Evolutionary conservation across 1,140 invertebrate genomes (phyloP), one percentile per base, ranked within the genome.

Genomic region (Steinernema feltiae): DNA sequence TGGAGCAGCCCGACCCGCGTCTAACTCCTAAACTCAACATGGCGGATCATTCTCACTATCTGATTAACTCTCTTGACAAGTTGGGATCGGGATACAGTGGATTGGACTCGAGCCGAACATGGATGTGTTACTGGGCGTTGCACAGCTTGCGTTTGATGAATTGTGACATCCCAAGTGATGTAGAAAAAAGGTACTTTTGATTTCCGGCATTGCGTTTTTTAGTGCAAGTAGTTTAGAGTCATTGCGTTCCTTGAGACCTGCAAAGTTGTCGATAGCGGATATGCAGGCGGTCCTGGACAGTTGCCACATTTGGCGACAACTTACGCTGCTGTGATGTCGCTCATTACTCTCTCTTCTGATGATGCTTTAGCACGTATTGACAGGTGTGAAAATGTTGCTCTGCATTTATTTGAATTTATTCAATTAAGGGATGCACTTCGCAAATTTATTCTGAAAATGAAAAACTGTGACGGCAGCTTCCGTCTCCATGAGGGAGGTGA

Each of bases 281-380:
- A 80, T 69, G 78, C 48, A 88, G 89, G 96, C 80, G 95, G 95
- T 21, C 95, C 94, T 0, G 91, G 91, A 1, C 96, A 98, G 87
- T 88, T 91, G 84, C 88, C 95, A 30, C 97, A 99, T 89, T 89
- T 99, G 70, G 97, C 96, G 0, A 91, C 95, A 30, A 98, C 96
- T 1, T 99, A 97, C 89, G 96, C 95, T 69, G 95, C 96, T 78
- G 91, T 98, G 0, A 95, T 94, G 89, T 91, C 94, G 17, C 88
- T 98, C 0, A 92, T 92, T 84, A 93, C 92, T 29, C 91, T 99
- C 80, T 92, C 92, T 48, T 94, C 91, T 18, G 89, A 91, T 86
- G 91, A 93, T 87, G 94, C 94, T 41, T 29, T 73, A 1, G 24
- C 21, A 27, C 77, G 75, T 24, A 78, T 80, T 48, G 76, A 80